Evolutionary conservation across 1,140 invertebrate species (phyloP).

Genomic region (Agrypnia vestita): DNA sequence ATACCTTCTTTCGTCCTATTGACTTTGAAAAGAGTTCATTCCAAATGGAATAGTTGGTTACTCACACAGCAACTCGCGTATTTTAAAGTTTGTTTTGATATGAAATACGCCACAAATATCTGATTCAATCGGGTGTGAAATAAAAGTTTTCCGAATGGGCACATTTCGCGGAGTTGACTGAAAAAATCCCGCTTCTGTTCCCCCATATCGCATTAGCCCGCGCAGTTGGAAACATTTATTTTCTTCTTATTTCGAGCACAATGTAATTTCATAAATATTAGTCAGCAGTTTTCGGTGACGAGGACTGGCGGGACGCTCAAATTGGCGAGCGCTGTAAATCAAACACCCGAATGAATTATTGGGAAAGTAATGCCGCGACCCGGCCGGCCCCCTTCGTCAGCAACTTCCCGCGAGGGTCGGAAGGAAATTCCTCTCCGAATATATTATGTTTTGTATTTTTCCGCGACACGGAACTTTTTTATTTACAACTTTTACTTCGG

Average conservation of each 20-base stretch:
- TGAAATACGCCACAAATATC: constrained; percentile 21
- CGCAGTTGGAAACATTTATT: neutral
- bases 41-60: too few relatives aligned
- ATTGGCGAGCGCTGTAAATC: constrained; percentile 58
- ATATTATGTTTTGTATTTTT: constrained; percentile 11
- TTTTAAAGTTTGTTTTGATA: constrained; percentile 20
- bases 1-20: too few relatives aligned
- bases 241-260: constrained; percentile 15
- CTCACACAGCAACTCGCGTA: neutral
- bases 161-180: constrained; percentile 21
- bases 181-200: constrained; percentile 32
- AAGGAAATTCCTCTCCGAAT: neutral
- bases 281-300: constrained; percentile 34
- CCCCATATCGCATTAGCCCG: constrained; percentile 28
- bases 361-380: constrained; percentile 54
- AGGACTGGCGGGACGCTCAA: constrained; percentile 43
- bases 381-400: constrained; percentile 39
- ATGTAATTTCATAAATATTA: constrained; percentile 49
- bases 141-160: constrained; percentile 22
- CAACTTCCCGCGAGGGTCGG: constrained; percentile 30
- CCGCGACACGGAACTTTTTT: constrained; percentile 13
- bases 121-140: constrained; percentile 29
- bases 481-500: neutral
- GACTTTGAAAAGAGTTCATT: too few relatives aligned
- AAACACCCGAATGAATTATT: constrained; percentile 58